Evolutionary conservation across 2,113 vertebrate species (phyloP), one percentile per base, ranked within the genome.

Genomic region (Zosterops lateralis): DNA sequence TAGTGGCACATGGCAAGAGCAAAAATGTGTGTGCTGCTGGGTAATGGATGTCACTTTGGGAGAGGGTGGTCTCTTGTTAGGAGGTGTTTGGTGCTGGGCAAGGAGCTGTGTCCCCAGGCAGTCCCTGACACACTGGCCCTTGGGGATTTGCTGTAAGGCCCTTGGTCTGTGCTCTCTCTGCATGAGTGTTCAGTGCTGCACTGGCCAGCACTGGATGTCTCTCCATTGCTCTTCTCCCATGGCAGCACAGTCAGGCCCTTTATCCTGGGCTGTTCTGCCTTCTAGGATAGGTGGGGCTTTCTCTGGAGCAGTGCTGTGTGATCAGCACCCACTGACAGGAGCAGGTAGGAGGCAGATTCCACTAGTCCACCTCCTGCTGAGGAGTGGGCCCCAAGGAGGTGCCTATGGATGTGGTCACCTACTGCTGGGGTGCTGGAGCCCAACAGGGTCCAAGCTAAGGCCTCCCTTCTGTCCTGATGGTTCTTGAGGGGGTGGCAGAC

Each of bases 171-270:
- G 54, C 15, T 85, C 42, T 80, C 42, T 24, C 42, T 62, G 10
- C 14, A 25, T 62, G 47, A 0, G 0, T 4, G 1, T 51, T 60
- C 48, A 64, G 44, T 21, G 34, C 74, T 53, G 36, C 50, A 9
- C 31, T 57, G 54, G 15, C 31, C 67, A 58, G n/a, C 12, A 62
- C 50, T 64, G 65, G 54, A 53, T 64, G 25, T 66, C 72, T 20
- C 32, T 62, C 47, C 38, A 29, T 64, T 11, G 7, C 19, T 5
- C 10, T 73, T 73, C 19, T 89, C 12, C 53, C 45, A 50, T 0
- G 0, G 42, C 1, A 6, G 9, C 8, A 57, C 10, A 29, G 18
- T 8, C 56, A 61, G 18, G 19, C 6, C 22, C 19, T 17, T 67
- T 20, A 26, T 48, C 29, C 61, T 54, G 65, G 50, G 15, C 44